These are phyloP conservation scores for Sarcophaga peregrina DNA, from an alignment of 1,140 invertebrate genomes.

Conservation along the genomic window DNA sequence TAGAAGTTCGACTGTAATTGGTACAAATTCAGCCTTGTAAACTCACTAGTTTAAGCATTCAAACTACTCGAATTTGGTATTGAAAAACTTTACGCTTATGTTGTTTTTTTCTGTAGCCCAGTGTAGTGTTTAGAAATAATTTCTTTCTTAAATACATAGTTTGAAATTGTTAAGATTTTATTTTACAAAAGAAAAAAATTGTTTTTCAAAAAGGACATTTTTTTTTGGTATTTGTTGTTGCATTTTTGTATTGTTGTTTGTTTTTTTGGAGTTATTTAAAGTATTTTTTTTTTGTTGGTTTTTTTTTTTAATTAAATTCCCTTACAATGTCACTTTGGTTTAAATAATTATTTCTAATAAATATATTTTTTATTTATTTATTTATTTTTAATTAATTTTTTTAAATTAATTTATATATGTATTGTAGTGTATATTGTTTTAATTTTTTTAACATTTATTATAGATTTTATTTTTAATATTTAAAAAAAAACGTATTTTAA, in stretches of 20 bases:
- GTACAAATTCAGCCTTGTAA: too few relatives aligned
- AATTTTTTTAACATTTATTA: slow-evolving; percentile 12
- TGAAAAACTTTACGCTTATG: too few relatives aligned
- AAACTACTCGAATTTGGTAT: too few relatives aligned
- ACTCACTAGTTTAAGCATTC: too few relatives aligned
- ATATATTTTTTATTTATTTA: not conserved
- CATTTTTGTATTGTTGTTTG: not conserved
- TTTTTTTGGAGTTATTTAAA: slow-evolving; percentile 1
- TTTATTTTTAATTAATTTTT: not conserved
- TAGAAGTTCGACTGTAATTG: too few relatives aligned
- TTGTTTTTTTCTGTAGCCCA: too few relatives aligned
- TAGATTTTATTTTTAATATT: not conserved
- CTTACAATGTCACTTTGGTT: slow-evolving; percentile 37
- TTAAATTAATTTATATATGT: slow-evolving; percentile 6
- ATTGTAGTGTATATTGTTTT: not conserved
- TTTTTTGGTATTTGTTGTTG: not conserved
- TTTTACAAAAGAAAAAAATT: not conserved
- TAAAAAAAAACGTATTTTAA: not conserved
- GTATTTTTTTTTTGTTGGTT: slow-evolving; percentile 1
- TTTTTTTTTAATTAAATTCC: slow-evolving; percentile 33
- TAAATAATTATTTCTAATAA: not conserved
- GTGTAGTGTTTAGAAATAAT: too few relatives aligned
- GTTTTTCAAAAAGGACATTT: not conserved
- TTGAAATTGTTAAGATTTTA: too few relatives aligned
- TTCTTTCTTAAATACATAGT: too few relatives aligned